phyloP scores from a whole-genome alignment of 1,140 invertebrate genomes.

The Colletes gigas region DNA sequence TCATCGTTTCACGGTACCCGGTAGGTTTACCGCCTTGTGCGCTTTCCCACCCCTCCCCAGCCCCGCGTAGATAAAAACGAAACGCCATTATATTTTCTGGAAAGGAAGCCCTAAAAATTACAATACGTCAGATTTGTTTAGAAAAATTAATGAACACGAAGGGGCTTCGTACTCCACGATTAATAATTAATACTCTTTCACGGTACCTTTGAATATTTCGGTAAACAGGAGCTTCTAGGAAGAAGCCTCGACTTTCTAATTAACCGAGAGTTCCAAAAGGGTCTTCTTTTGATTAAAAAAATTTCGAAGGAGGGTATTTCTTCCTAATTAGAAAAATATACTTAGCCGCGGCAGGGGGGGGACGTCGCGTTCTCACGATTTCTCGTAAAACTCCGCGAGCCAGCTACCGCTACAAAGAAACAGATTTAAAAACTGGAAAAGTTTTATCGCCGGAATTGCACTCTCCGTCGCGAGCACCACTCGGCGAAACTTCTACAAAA shows the following conservation, averaged over 20 bases:
- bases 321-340: not conserved
- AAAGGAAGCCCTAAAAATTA: no score
- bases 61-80: not conserved
- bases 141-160: no score
- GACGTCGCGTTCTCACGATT: conserved; percentile 2
- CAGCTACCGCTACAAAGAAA: conserved; percentile 5
- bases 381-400: conserved; percentile 16
- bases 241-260: not conserved
- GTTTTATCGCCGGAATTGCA: conserved; percentile 34
- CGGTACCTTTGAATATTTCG: no score
- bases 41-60: no score
- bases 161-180: no score
- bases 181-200: no score
- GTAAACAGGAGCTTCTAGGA: no score
- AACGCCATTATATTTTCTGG: no score
- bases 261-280: not conserved
- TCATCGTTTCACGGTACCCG: not conserved
- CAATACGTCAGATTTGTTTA: no score
- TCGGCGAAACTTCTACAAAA: conserved; percentile 19
- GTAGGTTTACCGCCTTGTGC: not conserved
- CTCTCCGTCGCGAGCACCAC: not conserved
- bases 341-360: not conserved
- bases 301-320: not conserved
- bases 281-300: not conserved
- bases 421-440: conserved; percentile 42